A percentile compares a stretch with the other conserved stretches of the same genome.
These are phyloP conservation scores for Eulithis testata DNA, from an alignment of 2,888 invertebrate species.

Conservation along the genomic window DNA sequence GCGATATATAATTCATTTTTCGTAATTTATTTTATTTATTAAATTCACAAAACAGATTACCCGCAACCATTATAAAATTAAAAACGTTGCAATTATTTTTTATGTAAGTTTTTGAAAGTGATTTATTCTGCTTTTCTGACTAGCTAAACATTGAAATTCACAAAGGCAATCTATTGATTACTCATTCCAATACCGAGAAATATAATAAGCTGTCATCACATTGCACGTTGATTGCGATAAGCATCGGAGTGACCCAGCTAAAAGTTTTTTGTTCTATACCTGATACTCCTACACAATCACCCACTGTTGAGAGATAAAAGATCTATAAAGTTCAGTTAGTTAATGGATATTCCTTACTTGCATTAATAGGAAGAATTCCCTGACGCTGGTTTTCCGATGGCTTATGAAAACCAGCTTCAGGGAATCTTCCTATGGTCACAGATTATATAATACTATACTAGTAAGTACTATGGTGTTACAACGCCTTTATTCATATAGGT, in stretches of 20 bases:
- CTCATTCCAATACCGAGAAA: not conserved
- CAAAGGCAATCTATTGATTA: not conserved
- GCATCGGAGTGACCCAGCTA: constrained; percentile 13
- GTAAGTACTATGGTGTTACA: too few relatives aligned
- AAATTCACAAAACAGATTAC: too few relatives aligned
- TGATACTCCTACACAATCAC: constrained; percentile 41
- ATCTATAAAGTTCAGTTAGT: constrained; percentile 36
- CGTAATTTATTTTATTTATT: too few relatives aligned
- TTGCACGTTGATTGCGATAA: constrained; percentile 1
- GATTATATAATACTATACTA: too few relatives aligned
- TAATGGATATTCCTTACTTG: constrained; percentile 40
- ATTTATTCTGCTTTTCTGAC: not conserved
- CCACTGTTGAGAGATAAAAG: constrained; percentile 38
- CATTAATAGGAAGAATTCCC: constrained; percentile 35
- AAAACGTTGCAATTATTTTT: too few relatives aligned
- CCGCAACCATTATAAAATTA: too few relatives aligned
- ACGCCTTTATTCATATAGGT: too few relatives aligned
- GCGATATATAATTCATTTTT: too few relatives aligned
- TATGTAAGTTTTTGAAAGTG: too few relatives aligned
- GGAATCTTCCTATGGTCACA: too few relatives aligned
- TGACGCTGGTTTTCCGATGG: constrained; percentile 17
- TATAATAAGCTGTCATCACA: not conserved
- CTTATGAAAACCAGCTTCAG: not conserved
- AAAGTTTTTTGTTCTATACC: constrained; percentile 3
- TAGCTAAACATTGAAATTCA: not conserved